Percentiles rank a stretch among this genome's conserved stretches.
Conservation (phyloP, 1,140 invertebrate genomes). For the Campoletis sonorensis region DNA sequence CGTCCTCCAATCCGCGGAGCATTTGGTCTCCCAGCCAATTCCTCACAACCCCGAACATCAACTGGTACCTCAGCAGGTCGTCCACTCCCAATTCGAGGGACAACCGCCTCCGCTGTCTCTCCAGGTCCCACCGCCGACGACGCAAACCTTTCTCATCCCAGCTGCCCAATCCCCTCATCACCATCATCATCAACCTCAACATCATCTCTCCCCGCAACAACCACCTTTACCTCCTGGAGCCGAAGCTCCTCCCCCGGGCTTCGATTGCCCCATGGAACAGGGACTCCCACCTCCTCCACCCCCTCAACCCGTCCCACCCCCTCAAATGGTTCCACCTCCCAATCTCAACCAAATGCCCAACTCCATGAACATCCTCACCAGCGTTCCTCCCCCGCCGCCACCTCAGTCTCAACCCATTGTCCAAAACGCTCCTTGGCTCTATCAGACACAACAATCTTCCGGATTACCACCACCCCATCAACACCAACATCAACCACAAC, state of each 20-base stretch:
- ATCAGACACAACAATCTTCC: too few relatives aligned
- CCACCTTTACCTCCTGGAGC: conserved; percentile 61
- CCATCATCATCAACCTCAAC: conserved; percentile 41
- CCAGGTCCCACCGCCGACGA: conserved; percentile 65
- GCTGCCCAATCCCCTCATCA: conserved; percentile 60
- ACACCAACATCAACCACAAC: neutral
- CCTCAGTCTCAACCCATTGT: neutral
- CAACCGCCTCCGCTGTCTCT: conserved; percentile 68
- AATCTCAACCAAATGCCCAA: conserved; percentile 67
- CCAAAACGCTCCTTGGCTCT: too few relatives aligned
- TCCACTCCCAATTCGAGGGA: conserved; percentile 67
- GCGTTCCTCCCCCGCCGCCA: conserved; percentile 68
- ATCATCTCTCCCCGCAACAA: conserved; percentile 55
- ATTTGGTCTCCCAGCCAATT: conserved; percentile 65
- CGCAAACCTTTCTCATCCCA: conserved; percentile 69
- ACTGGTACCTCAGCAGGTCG: conserved; percentile 62
- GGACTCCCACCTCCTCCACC: conserved; percentile 65
- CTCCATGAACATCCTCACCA: conserved; percentile 72
- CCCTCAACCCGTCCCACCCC: conserved; percentile 72
- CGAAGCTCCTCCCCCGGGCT: conserved; percentile 65
- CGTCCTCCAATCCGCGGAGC: conserved; percentile 69
- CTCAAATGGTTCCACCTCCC: conserved; percentile 74
- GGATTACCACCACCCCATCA: neutral
- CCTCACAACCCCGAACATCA: conserved; percentile 70
- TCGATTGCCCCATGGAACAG: conserved; percentile 67